Conservation (phyloP, 2,113 vertebrate species). For the Ailurus styani region DNA sequence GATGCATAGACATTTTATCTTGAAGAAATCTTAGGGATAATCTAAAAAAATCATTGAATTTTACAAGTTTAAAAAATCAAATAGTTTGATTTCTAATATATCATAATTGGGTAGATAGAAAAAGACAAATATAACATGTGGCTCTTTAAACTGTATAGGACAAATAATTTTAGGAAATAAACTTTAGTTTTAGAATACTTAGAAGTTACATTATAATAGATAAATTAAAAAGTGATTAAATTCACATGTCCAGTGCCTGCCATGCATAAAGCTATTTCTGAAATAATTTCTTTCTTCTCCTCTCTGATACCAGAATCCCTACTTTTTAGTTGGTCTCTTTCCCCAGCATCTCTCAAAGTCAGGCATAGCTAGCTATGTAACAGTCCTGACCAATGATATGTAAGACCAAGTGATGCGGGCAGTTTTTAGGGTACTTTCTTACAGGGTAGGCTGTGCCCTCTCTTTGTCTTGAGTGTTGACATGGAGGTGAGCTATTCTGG, state of each 20-base stretch:
- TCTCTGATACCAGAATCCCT: not conserved
- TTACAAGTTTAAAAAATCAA: not conserved
- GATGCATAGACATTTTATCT: not conserved
- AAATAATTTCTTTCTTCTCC: not conserved
- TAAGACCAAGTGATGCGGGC: accelerated
- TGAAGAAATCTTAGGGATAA: not conserved
- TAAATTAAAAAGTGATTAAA: not conserved
- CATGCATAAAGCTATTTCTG: not conserved
- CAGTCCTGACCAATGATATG: not conserved
- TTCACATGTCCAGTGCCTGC: not conserved
- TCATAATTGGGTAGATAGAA: not conserved
- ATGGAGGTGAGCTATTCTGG: not conserved
- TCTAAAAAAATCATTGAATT: not conserved
- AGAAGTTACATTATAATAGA: not conserved
- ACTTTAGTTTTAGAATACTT: not conserved
- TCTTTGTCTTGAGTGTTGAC: not conserved
- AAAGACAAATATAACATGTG: not conserved
- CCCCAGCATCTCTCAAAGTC: not conserved
- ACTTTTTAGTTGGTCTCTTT: not conserved
- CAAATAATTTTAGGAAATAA: not conserved
- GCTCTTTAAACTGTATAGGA: not conserved
- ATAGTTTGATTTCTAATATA: not conserved
- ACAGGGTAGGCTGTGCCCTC: not conserved
- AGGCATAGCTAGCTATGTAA: not conserved
- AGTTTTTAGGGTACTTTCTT: not conserved